Conservation (phyloP, 2,113 vertebrate species). For the Eulemur macaco region DNA sequence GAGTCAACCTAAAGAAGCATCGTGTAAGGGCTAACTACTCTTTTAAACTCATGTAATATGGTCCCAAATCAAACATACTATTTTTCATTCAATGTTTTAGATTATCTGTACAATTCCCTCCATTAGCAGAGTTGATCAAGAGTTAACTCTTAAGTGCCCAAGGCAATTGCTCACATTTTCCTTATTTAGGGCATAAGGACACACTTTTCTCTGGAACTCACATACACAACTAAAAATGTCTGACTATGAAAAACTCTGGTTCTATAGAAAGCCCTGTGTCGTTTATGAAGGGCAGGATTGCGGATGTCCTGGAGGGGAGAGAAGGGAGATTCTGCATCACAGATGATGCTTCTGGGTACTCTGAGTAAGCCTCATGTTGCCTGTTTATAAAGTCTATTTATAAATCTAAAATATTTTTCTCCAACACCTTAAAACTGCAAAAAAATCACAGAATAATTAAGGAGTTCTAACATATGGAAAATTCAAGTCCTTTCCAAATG, state of each 20-base stretch:
- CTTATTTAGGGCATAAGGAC: neutral
- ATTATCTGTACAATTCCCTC: neutral
- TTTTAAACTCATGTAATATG: neutral
- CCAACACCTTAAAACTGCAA: neutral
- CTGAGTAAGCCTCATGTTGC: neutral
- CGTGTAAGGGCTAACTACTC: neutral
- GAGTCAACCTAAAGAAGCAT: neutral
- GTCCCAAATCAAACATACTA: neutral
- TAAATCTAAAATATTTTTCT: neutral
- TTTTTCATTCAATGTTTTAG: slow-evolving; percentile 28
- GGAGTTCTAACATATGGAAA: slow-evolving; percentile 1
- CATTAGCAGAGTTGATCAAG: neutral
- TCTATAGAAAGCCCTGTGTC: neutral
- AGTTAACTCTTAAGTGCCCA: neutral
- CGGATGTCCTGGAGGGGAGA: neutral
- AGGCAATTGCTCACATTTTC: neutral
- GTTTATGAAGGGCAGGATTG: neutral
- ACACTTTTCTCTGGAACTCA: neutral
- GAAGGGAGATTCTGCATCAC: neutral
- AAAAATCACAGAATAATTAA: slow-evolving; percentile 22
- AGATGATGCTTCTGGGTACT: neutral
- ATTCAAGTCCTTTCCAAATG: slow-evolving; percentile 23
- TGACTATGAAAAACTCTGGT: neutral
- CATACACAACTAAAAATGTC: neutral
- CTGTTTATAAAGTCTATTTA: neutral